These are phyloP conservation scores for Novumbra hubbsi DNA, from an alignment of 2,797 vertebrate genomes.

Conservation along the genomic window DNA sequence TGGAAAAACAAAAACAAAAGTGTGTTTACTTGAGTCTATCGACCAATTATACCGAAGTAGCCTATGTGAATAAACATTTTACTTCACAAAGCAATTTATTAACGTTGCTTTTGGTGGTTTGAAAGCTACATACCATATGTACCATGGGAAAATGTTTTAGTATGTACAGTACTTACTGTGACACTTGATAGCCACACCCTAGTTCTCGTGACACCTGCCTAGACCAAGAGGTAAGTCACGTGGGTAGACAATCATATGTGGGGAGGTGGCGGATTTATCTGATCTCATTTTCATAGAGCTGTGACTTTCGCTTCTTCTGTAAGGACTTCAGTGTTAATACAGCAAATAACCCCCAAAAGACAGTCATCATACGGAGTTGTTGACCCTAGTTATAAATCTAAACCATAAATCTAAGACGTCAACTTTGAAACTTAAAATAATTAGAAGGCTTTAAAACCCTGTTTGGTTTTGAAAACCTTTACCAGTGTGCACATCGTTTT, in stretches of 20 bases:
- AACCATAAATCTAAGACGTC: too few species aligned
- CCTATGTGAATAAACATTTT: background rate
- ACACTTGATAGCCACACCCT: conserved; percentile 54
- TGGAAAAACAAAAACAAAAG: conserved; percentile 7
- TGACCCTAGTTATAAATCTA: background rate
- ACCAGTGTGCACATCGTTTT: background rate
- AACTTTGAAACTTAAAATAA: background rate
- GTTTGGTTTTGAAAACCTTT: background rate
- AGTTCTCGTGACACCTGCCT: conserved; percentile 52
- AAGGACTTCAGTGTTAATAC: background rate
- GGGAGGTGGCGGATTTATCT: background rate
- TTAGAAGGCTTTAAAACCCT: background rate
- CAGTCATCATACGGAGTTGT: background rate
- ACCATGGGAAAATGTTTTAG: background rate
- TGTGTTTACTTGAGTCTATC: conserved; percentile 1
- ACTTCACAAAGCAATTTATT: background rate
- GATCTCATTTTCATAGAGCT: background rate
- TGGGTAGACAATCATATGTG: conserved; percentile 19
- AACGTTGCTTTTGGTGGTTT: too few species aligned
- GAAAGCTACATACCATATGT: too few species aligned
- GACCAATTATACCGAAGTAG: background rate
- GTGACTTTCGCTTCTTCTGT: background rate
- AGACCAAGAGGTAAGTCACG: conserved; percentile 48
- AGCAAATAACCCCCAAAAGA: background rate
- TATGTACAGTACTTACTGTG: background rate